Conservation (phyloP, 2,797 vertebrate species). For the Manis crassicaudata region DNA sequence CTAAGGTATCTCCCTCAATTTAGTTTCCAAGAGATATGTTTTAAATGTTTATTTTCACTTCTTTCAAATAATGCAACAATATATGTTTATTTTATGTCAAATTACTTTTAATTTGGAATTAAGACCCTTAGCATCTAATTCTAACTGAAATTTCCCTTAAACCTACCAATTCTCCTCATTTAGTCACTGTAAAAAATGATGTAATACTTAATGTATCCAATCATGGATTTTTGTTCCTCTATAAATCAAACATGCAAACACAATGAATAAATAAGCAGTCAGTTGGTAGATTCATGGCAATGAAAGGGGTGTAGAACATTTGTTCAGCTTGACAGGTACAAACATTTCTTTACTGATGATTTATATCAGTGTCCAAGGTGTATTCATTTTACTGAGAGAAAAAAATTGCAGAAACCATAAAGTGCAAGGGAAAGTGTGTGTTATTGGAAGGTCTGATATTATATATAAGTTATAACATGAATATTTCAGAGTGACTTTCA, state of each 20-base stretch:
- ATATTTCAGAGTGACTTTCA: slow-evolving; percentile 77
- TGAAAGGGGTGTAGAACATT: slow-evolving; percentile 68
- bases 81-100: not conserved
- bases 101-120: slow-evolving; percentile 4
- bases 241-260: slow-evolving; percentile 75
- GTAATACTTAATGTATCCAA: slow-evolving; percentile 51
- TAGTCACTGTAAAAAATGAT: slow-evolving; percentile 37
- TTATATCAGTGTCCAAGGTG: slow-evolving; percentile 75
- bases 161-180: not conserved
- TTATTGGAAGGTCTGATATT: slow-evolving; percentile 59
- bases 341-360: slow-evolving; percentile 69
- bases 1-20: not conserved
- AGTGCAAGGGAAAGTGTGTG: slow-evolving; percentile 53
- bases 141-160: slow-evolving; percentile 35
- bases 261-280: slow-evolving; percentile 75
- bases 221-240: slow-evolving; percentile 58
- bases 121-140: not conserved
- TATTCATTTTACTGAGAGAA: slow-evolving; percentile 63
- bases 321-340: slow-evolving; percentile 73
- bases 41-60: not conserved
- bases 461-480: slow-evolving; percentile 72
- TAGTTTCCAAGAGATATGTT: not conserved
- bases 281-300: slow-evolving; percentile 66
- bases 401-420: slow-evolving; percentile 49
- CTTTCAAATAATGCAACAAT: not conserved